phyloP scores from a whole-genome alignment of 2,888 invertebrate genomes.

The Hipparchia semele region DNA sequence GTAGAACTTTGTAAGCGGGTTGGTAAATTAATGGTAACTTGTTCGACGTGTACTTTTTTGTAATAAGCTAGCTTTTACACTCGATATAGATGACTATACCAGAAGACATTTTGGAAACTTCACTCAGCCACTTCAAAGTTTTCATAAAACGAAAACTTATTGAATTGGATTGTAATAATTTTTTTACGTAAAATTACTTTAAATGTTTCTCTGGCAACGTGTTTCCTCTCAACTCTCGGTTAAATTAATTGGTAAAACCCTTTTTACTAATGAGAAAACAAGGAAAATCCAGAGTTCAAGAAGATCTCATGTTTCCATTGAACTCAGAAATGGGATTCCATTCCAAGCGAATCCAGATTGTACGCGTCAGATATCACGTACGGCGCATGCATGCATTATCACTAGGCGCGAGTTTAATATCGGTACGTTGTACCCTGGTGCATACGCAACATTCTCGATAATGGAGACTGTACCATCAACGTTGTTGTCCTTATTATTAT shows the following conservation, averaged over 20 bases:
- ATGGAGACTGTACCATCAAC: background rate
- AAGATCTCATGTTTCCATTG: slow-evolving; percentile 2
- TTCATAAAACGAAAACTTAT: no score
- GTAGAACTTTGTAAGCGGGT: background rate
- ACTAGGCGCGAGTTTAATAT: slow-evolving; percentile 15
- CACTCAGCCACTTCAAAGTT: no score
- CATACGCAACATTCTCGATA: slow-evolving; percentile 4
- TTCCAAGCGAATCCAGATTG: background rate
- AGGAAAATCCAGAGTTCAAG: background rate
- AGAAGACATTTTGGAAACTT: no score
- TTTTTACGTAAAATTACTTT: background rate
- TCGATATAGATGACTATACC: no score
- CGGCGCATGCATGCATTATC: slow-evolving; percentile 5
- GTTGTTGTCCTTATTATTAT: no score
- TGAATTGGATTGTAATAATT: no score
- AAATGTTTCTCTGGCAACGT: background rate
- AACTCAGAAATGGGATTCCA: background rate
- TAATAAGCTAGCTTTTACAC: no score
- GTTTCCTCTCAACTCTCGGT: background rate
- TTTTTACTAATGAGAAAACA: background rate
- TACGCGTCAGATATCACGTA: slow-evolving; percentile 5
- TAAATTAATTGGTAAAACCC: background rate
- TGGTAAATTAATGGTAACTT: background rate
- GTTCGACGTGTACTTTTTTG: background rate
- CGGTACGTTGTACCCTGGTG: slow-evolving; percentile 18